Conservation (phyloP, 2,797 vertebrate species). For the Galago senegalensis region DNA sequence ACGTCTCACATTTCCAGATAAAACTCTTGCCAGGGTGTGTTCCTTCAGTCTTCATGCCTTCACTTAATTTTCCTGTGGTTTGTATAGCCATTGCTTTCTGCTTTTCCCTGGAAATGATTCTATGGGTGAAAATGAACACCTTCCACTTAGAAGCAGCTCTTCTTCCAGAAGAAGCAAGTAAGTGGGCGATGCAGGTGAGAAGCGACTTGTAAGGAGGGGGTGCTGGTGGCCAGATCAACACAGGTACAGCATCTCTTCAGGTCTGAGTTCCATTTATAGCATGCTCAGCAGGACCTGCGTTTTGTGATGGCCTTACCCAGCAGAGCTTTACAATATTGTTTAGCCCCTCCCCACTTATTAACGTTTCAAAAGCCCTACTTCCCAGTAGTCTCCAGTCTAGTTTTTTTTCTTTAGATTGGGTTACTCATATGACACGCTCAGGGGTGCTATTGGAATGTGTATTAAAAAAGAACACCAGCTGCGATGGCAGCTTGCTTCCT, state of each 20-base stretch:
- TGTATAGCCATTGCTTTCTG: background rate
- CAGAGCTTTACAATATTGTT: background rate
- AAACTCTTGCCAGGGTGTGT: too few relatives aligned
- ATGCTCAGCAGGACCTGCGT: rapidly evolving
- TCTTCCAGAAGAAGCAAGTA: constrained; percentile 14
- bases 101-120: background rate
- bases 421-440: rapidly evolving
- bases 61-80: background rate
- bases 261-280: rapidly evolving
- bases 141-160: background rate
- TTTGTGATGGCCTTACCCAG: background rate
- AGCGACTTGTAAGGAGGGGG: background rate
- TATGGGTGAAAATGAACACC: background rate
- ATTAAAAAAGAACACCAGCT: background rate
- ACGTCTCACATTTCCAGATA: background rate
- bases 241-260: rapidly evolving
- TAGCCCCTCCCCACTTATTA: background rate
- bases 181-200: background rate
- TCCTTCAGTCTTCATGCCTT: background rate
- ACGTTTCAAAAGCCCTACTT: background rate
- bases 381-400: background rate
- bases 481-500: background rate
- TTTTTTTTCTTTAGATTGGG: background rate
- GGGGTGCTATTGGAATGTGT: rapidly evolving
- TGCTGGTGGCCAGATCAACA: background rate